Conservation (phyloP, 2,888 invertebrate genomes). For the Halocaridina rubra region DNA sequence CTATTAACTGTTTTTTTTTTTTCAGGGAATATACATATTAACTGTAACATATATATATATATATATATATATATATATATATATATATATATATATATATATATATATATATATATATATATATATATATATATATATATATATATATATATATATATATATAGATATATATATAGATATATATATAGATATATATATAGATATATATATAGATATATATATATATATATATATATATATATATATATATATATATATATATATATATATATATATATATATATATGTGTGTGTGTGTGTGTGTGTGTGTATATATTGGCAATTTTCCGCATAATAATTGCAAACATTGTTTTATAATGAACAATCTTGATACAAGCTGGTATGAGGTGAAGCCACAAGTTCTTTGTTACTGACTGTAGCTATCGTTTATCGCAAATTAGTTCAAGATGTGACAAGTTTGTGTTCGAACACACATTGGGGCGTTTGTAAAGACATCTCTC, state of each 20-base stretch:
- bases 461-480: too few relatives aligned
- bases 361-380: too few relatives aligned
- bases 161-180: background rate
- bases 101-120: background rate
- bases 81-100: background rate
- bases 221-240: background rate
- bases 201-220: background rate
- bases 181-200: background rate
- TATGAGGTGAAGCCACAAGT: too few relatives aligned
- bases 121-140: background rate
- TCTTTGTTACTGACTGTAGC: too few relatives aligned
- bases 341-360: too few relatives aligned
- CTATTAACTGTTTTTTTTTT: too few relatives aligned
- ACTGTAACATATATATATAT: too few relatives aligned
- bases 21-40: too few relatives aligned
- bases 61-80: background rate
- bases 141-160: background rate
- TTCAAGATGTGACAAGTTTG: too few relatives aligned
- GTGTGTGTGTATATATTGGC: background rate
- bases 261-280: background rate
- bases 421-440: too few relatives aligned
- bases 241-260: background rate
- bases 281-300: background rate
- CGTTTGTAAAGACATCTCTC: too few relatives aligned
- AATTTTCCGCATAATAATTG: too few relatives aligned